Conservation (phyloP, 2,113 vertebrate genomes). For the Neolamprologus fasciatus region DNA sequence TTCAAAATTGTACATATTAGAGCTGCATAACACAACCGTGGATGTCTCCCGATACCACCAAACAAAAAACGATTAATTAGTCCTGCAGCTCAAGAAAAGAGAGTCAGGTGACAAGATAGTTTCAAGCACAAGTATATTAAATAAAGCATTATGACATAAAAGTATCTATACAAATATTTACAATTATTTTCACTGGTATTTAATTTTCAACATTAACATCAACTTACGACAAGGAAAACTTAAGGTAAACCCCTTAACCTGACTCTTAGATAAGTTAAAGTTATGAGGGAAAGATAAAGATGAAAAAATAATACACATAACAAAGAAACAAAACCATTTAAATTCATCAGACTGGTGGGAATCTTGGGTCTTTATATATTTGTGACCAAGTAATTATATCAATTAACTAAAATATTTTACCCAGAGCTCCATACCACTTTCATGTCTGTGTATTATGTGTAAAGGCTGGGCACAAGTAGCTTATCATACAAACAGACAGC, state of each 20-base stretch:
- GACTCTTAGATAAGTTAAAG: neutral
- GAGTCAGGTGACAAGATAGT: neutral
- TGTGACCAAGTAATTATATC: neutral
- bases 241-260: neutral
- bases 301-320: neutral
- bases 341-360: neutral
- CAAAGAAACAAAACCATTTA: neutral
- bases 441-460: neutral
- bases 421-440: neutral
- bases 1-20: neutral
- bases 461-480: neutral
- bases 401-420: neutral
- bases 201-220: neutral
- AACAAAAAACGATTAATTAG: neutral
- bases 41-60: neutral
- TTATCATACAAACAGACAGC: neutral
- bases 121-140: neutral
- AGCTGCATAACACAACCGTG: neutral
- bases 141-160: neutral
- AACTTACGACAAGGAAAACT: neutral
- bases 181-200: neutral
- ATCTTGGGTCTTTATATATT: neutral
- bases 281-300: neutral
- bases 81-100: neutral
- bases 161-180: neutral